A percentile compares a stretch with the other conserved stretches of the same genome.
Evolutionary conservation across 2,888 invertebrate genomes (phyloP).

Genomic region (Notodonta dromedarius): DNA sequence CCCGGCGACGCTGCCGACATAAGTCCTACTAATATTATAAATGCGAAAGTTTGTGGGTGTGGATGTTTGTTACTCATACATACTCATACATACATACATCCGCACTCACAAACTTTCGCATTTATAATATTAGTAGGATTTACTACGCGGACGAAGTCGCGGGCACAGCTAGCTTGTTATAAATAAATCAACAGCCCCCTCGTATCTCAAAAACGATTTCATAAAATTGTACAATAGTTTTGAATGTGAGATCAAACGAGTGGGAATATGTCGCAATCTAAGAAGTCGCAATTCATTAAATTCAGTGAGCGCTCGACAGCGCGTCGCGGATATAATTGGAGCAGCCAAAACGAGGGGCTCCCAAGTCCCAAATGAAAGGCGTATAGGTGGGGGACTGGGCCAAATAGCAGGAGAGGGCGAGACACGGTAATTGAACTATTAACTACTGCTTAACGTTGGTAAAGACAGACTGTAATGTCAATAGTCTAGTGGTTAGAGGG

Average conservation of each 20-base stretch:
- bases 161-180: no score
- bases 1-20: no score
- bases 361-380: conserved; percentile 50
- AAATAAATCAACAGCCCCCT: no score
- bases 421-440: no score
- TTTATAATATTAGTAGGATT: no score
- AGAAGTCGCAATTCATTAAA: conserved; percentile 60
- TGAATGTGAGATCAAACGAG: conserved; percentile 47
- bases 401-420: not conserved
- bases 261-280: conserved; percentile 32
- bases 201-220: conserved; percentile 17
- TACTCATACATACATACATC: no score
- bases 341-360: conserved; percentile 45
- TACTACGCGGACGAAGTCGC: no score
- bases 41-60: no score
- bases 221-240: conserved; percentile 18
- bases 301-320: conserved; percentile 43
- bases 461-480: not conserved
- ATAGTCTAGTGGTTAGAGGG: no score
- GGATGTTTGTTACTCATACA: no score
- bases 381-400: conserved; percentile 17
- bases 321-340: conserved; percentile 56
- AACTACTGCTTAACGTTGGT: not conserved
- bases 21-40: no score
- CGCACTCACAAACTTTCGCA: no score